phyloP scores from a whole-genome alignment of 2,888 invertebrate species.

The Mamestra brassicae region DNA sequence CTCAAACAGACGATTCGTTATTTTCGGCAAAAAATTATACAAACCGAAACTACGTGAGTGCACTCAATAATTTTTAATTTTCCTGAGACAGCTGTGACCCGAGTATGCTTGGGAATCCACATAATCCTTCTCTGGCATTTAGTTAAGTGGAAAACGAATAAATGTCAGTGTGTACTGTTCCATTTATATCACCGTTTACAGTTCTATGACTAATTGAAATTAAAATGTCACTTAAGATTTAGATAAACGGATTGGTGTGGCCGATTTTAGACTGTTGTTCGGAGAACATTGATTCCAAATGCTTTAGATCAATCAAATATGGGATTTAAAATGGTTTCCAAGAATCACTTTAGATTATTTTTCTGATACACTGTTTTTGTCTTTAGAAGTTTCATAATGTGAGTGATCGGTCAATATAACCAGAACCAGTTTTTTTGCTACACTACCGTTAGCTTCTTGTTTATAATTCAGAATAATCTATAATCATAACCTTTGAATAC shows the following conservation, averaged over 20 bases:
- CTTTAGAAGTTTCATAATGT: constrained; percentile 30
- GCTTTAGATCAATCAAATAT: constrained; percentile 50
- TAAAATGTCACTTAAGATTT: constrained; percentile 82
- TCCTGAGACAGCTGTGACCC: constrained; percentile 71
- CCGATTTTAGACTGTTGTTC: constrained; percentile 51
- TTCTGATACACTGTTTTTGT: constrained; percentile 38
- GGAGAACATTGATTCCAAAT: constrained; percentile 48
- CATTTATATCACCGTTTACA: constrained; percentile 67
- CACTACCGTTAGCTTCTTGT: constrained; percentile 48
- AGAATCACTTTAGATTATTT: constrained; percentile 55
- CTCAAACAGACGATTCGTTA: constrained; percentile 19
- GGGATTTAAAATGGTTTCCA: constrained; percentile 52
- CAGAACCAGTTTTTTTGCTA: constrained; percentile 37
- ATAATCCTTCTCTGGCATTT: constrained; percentile 86
- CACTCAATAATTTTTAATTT: constrained; percentile 58
- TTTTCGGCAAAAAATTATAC: constrained; percentile 47
- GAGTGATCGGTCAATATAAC: constrained; percentile 40
- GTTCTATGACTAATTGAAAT: constrained; percentile 82
- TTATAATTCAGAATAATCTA: constrained; percentile 47
- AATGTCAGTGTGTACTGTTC: constrained; percentile 74
- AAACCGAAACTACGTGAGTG: constrained; percentile 44
- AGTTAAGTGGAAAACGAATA: constrained; percentile 78
- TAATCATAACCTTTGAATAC: constrained; percentile 58
- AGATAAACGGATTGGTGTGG: constrained; percentile 75
- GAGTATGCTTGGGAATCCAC: constrained; percentile 69